Evolutionary conservation across 2,113 vertebrate genomes (phyloP).

Genomic region (Paralichthys olivaceus): DNA sequence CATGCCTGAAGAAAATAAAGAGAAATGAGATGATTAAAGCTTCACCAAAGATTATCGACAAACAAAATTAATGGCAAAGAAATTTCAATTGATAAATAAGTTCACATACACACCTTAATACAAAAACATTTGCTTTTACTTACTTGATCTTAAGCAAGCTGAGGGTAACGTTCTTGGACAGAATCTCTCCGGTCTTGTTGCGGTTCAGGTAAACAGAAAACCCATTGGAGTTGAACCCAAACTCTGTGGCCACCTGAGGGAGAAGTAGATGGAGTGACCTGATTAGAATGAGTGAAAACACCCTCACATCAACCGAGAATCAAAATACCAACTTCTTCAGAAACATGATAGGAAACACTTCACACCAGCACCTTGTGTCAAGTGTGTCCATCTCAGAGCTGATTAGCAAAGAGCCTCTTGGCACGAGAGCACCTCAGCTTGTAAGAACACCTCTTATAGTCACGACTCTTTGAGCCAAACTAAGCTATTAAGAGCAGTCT

Average conservation of each 20-base stretch:
- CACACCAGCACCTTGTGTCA: background rate
- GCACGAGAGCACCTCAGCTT: background rate
- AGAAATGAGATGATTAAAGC: background rate
- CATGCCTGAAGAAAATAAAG: constrained; percentile 85
- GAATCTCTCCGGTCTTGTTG: constrained; percentile 94
- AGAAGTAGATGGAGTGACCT: background rate
- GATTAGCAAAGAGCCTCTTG: constrained; percentile 29
- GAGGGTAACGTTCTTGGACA: constrained; percentile 91
- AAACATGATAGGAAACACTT: background rate
- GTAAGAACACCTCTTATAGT: constrained; percentile 4
- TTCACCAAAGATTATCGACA: background rate
- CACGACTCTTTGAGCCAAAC: background rate
- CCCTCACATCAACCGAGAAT: no score
- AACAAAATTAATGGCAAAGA: no score
- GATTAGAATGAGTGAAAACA: background rate
- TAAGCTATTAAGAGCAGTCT: background rate
- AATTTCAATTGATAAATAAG: no score
- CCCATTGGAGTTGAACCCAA: constrained; percentile 95
- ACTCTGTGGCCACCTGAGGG: constrained; percentile 93
- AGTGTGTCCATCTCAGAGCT: constrained; percentile 14
- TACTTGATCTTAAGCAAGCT: constrained; percentile 97
- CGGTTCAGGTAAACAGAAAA: constrained; percentile 96
- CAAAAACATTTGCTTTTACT: constrained; percentile 63
- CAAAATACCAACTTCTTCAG: background rate
- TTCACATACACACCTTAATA: background rate